phyloP scores from a whole-genome alignment of 2,113 vertebrate genomes.

The Lepus americanus region DNA sequence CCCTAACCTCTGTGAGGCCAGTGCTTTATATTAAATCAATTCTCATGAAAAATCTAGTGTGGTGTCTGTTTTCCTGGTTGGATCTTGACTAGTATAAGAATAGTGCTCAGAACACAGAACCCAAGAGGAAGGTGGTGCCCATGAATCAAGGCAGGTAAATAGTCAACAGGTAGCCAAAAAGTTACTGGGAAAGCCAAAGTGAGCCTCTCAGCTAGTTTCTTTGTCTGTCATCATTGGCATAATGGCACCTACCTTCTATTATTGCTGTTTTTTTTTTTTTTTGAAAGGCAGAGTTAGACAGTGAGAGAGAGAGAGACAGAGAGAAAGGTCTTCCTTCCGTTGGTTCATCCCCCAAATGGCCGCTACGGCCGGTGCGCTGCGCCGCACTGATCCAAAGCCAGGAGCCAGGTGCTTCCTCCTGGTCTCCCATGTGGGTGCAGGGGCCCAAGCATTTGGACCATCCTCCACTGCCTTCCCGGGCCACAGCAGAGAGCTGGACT shows the following conservation, averaged over 20 bases:
- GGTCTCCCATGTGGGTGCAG: too few species aligned
- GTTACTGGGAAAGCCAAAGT: not conserved
- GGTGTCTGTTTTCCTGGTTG: not conserved
- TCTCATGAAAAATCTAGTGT: not conserved
- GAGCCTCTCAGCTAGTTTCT: not conserved
- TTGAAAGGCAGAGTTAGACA: too few species aligned
- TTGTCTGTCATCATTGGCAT: not conserved
- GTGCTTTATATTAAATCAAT: not conserved
- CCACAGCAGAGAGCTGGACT: too few species aligned
- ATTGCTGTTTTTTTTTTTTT: not conserved
- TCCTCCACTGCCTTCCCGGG: too few species aligned
- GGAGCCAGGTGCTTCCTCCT: too few species aligned
- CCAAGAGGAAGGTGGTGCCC: not conserved
- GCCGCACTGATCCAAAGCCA: too few species aligned
- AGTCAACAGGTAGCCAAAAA: not conserved
- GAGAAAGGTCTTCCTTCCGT: too few species aligned
- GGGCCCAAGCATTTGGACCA: too few species aligned
- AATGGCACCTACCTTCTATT: not conserved
- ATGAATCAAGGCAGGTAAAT: not conserved
- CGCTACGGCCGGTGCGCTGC: too few species aligned
- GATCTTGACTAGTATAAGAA: not conserved
- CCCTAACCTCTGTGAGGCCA: not conserved
- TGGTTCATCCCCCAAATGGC: too few species aligned
- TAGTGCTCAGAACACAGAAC: not conserved
- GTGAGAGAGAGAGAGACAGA: too few species aligned